phyloP scores from a whole-genome alignment of 2,888 invertebrate species.

The Himalopsyche kuldschensis region DNA sequence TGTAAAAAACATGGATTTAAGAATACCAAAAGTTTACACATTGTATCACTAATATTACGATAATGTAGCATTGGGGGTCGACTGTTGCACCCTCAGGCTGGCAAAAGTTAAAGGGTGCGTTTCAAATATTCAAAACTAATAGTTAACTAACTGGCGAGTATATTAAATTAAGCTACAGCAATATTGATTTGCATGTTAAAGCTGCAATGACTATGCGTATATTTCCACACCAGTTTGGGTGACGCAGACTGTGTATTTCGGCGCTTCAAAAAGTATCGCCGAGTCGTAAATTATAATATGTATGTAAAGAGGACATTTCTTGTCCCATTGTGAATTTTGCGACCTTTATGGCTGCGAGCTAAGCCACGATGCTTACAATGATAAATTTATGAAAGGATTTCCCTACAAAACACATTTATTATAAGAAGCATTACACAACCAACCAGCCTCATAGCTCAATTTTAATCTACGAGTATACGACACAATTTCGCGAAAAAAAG shows the following conservation, averaged over 20 bases:
- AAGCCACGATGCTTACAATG: not conserved
- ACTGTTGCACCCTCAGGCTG: no score
- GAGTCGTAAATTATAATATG: not conserved
- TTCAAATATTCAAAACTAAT: no score
- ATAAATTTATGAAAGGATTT: constrained; percentile 1
- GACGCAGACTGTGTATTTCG: not conserved
- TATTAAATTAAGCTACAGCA: not conserved
- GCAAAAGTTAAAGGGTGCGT: no score
- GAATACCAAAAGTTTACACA: no score
- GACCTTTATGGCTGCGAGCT: not conserved
- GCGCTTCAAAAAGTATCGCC: not conserved
- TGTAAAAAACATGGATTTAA: no score
- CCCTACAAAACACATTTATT: not conserved
- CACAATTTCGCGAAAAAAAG: not conserved
- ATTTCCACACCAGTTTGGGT: not conserved
- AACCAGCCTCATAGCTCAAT: not conserved
- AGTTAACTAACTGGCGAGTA: no score
- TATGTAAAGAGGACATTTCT: not conserved
- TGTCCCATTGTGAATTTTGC: not conserved
- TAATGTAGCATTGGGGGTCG: no score
- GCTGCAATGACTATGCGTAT: not conserved
- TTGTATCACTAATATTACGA: no score
- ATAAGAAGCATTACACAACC: not conserved
- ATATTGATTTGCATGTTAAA: not conserved
- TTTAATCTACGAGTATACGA: not conserved